phyloP scores from a whole-genome alignment of 2,797 vertebrate species.

The Hydrophis major region DNA sequence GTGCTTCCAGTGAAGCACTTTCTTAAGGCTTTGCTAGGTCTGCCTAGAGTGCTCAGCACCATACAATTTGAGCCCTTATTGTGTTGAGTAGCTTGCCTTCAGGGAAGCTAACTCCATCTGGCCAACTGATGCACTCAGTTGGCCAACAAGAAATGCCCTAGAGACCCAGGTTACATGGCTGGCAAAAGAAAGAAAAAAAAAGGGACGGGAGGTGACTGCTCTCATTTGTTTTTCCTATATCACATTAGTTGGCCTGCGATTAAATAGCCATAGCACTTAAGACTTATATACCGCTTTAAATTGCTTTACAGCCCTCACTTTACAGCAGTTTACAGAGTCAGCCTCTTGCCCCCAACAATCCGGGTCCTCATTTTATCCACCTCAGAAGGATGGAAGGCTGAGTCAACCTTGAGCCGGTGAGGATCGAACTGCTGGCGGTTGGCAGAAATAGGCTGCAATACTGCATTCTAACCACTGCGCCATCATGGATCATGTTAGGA shows the following conservation, averaged over 20 bases:
- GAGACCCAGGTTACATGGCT: background rate
- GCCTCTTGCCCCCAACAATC: background rate
- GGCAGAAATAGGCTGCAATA: background rate
- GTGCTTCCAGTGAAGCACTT: background rate
- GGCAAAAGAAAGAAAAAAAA: background rate
- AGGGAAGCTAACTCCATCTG: background rate
- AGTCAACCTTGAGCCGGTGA: background rate
- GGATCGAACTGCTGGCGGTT: background rate
- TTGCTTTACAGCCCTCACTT: background rate
- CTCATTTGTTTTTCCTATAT: background rate
- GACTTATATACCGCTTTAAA: background rate
- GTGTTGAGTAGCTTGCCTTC: background rate
- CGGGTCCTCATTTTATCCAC: background rate
- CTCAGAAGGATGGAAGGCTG: background rate
- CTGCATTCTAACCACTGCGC: background rate
- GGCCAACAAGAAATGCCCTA: background rate
- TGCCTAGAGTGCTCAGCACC: background rate
- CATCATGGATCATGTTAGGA: background rate
- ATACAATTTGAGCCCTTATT: background rate
- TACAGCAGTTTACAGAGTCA: background rate
- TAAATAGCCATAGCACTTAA: background rate
- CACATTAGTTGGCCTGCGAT: background rate
- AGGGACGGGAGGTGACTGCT: no score
- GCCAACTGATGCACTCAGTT: slow-evolving; percentile 15
- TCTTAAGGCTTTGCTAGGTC: slow-evolving; percentile 25